Evolutionary conservation across 92 coral and sea anemone genomes (phyloP).

Genomic region (Nematostella vectensis): DNA sequence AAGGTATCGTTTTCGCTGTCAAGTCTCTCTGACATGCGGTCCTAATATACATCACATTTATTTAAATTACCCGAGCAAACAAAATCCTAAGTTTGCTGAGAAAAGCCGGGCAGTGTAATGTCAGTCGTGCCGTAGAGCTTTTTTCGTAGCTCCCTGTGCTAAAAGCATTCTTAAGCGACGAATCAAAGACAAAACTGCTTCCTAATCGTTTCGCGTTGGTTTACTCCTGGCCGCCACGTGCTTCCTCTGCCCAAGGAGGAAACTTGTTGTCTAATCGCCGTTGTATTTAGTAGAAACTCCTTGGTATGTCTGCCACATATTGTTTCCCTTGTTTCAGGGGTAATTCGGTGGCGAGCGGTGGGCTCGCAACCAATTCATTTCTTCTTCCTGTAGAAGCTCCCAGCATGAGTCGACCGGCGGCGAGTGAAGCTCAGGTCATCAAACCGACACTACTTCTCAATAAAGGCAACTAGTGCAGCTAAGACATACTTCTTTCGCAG

Average conservation of each 20-base stretch:
- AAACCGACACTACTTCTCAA: neutral
- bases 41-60: conserved; percentile 58
- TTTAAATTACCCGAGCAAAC: conserved; percentile 75
- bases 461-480: neutral
- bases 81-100: conserved; percentile 16
- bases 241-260: no score
- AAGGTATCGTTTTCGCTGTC: conserved; percentile 60
- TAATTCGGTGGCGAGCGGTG: no score
- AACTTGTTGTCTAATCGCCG: no score
- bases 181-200: no score
- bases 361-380: no score
- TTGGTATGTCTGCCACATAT: no score
- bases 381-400: no score
- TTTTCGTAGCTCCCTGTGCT: neutral
- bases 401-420: conserved; percentile 25
- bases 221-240: no score
- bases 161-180: neutral
- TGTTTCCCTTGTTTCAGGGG: no score
- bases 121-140: conserved; percentile 1
- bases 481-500: neutral
- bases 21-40: conserved; percentile 51
- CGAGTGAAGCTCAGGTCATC: neutral
- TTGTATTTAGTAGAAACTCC: no score
- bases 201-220: no score
- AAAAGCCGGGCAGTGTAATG: conserved; percentile 17